These are phyloP conservation scores for Catocala sponsa DNA, from an alignment of 2,888 invertebrate species.

Conservation along the genomic window DNA sequence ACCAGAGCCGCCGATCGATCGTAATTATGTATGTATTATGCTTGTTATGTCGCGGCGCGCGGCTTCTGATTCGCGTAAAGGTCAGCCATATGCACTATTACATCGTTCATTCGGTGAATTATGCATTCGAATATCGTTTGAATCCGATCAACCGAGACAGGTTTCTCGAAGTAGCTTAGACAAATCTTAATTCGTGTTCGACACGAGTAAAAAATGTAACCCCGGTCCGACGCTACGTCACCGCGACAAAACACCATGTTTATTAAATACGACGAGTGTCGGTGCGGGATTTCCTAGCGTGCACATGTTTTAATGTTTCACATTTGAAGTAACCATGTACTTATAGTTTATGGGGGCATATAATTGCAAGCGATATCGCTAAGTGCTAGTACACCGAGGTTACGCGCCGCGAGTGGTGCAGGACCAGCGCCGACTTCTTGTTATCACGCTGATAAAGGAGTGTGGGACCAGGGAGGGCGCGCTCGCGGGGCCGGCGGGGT, in stretches of 20 bases:
- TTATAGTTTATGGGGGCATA: neutral
- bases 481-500: conserved; percentile 54
- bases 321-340: conserved; percentile 22
- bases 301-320: conserved; percentile 20
- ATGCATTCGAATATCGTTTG: conserved; percentile 67
- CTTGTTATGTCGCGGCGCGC: conserved; percentile 29
- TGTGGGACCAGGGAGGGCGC: conserved; percentile 57
- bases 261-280: conserved; percentile 30
- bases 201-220: conserved; percentile 50
- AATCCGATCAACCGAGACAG: conserved; percentile 61
- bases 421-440: conserved; percentile 62
- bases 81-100: conserved; percentile 62
- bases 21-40: conserved; percentile 28
- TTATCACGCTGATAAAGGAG: conserved; percentile 78
- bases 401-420: conserved; percentile 36
- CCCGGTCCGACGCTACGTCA: conserved; percentile 44
- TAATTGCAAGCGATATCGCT: conserved; percentile 28
- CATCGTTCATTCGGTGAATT: conserved; percentile 60
- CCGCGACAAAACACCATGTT: conserved; percentile 33
- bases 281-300: conserved; percentile 21
- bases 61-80: conserved; percentile 51
- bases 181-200: conserved; percentile 52
- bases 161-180: conserved; percentile 56
- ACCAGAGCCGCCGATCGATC: conserved; percentile 21
- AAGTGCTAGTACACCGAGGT: conserved; percentile 32